Evolutionary conservation across 2,888 invertebrate genomes (phyloP), one percentile per base, ranked within the genome.

Genomic region (Pocota personata): DNA sequence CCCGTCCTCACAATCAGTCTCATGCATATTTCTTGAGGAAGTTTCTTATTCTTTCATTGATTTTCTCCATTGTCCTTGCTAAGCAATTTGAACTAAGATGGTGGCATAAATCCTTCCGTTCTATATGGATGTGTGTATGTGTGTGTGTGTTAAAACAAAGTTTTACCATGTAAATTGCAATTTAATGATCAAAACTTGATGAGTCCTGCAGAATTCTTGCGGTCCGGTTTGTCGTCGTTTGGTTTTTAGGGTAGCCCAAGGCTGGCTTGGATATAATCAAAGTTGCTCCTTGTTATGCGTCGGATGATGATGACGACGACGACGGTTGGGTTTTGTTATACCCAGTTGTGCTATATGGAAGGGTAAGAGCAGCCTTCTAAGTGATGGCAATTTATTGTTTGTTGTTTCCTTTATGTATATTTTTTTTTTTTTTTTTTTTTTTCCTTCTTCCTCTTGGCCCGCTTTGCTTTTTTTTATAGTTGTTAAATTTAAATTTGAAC

Each of bases 101-200:
- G 71, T 48, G 71, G 69, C 75, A 80, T 69, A 86, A 80, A 86
- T 86, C 76, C 86, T 82, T 76, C 32, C 76, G 60, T 14, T 60
- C 12, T 62, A 40, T 43, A 64, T 48, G 37, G 35, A 30, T 67
- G 27, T 27, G 30, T 62, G 14, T 60, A 3, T 37, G 32, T 50
- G 2, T 50, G 35, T 55, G 57, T 69, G 40, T 75, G 76, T 86
- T 86, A 55, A 86, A 82, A 86, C 82, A 86, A 86, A 86, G 82
- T 86, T 86, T 86, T 72, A 43, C 86, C 86, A 86, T 86, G 86
- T 86, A 86, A 86, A 86, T 86, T 86, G 86, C 82, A 86, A 77
- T 86, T 86, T 86, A 86, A 86, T 86, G 86, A 86, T 86, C 86
- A 86, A 86, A 86, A 86, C 86, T 86, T 86, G 86, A 86, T 86